Conservation (phyloP, 2,888 invertebrate genomes). For the Clepsis dumicolana region DNA sequence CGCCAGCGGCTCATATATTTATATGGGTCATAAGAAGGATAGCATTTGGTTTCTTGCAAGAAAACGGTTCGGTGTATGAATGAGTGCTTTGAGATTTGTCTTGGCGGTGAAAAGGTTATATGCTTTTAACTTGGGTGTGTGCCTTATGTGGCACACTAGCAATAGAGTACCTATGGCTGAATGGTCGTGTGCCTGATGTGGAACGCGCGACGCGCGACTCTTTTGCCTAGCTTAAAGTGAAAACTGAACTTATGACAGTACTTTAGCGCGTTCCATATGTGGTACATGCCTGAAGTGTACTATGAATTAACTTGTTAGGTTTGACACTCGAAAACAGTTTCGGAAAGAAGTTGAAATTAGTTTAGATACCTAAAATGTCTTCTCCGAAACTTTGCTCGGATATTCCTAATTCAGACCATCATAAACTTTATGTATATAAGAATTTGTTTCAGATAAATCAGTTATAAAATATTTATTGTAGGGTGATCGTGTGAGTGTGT, state of each 20-base stretch:
- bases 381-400: neutral
- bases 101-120: too few species aligned
- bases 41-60: too few species aligned
- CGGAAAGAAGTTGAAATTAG: too few species aligned
- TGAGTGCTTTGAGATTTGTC: too few species aligned
- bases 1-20: too few species aligned
- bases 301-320: too few species aligned
- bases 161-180: too few species aligned
- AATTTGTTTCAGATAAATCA: slow-evolving; percentile 3
- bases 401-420: neutral
- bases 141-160: neutral
- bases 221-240: neutral
- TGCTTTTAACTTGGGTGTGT: neutral
- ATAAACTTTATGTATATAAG: neutral
- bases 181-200: neutral
- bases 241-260: neutral
- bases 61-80: too few species aligned
- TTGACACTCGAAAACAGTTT: neutral
- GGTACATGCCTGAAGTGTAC: too few species aligned
- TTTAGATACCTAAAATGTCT: too few species aligned
- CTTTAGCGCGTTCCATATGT: too few species aligned
- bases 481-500: slow-evolving; percentile 47
- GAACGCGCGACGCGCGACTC: neutral
- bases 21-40: too few species aligned
- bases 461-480: slow-evolving; percentile 9